Evolutionary conservation across 2,888 invertebrate species (phyloP).

Genomic region (Standfussiana lucernea): DNA sequence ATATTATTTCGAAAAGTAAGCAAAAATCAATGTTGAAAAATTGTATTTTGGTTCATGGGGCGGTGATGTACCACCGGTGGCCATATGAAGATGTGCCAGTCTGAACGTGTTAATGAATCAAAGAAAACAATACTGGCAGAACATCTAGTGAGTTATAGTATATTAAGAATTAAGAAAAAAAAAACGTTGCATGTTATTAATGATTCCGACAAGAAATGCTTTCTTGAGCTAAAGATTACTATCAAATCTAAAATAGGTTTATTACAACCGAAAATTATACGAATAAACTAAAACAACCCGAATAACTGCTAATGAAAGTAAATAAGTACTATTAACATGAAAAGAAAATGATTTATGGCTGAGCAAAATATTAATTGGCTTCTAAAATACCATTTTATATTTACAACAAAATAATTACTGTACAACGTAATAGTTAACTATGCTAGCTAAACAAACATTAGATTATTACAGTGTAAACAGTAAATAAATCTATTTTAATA

Average conservation of each 20-base stretch:
- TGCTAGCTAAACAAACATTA: constrained; percentile 65
- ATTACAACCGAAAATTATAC: constrained; percentile 50
- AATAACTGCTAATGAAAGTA: constrained; percentile 47
- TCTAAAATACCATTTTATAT: constrained; percentile 43
- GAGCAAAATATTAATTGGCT: constrained; percentile 55
- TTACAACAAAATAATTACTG: constrained; percentile 61
- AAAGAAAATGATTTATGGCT: constrained; percentile 57
- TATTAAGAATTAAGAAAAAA: background rate
- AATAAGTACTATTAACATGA: constrained; percentile 50
- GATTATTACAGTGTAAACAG: constrained; percentile 79
- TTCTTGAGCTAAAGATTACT: constrained; percentile 19
- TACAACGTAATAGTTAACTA: constrained; percentile 63
- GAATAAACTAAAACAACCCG: constrained; percentile 37
- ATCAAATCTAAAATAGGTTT: constrained; percentile 26
- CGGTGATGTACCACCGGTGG: no score
- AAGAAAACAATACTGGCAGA: background rate
- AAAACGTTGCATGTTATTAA: background rate
- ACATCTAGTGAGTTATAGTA: background rate
- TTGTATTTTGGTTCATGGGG: no score
- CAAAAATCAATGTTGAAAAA: no score
- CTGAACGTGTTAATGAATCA: no score
- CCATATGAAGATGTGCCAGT: no score
- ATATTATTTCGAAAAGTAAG: no score
- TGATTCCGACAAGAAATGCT: background rate
- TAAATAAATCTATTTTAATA: constrained; percentile 87